Evolutionary conservation across 1,140 invertebrate species (phyloP), one percentile per base, ranked within the genome.

Genomic region (Euschistus heros): DNA sequence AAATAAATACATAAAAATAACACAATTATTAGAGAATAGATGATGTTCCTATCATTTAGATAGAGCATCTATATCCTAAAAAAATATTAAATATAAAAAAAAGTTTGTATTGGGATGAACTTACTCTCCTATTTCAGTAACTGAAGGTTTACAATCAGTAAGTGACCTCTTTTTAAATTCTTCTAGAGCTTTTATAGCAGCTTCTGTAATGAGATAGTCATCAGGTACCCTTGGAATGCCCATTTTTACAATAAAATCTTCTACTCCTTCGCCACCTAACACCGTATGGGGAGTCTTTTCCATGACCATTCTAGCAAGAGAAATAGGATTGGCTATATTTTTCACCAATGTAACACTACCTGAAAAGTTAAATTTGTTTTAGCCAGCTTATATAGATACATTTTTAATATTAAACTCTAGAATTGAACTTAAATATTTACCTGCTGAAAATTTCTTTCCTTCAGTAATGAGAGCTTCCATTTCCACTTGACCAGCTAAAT

Each of bases 391-490:
- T 17, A n/a, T 50, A 3, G 14, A 6, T 4, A 50, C 10, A 50
- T 8, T 18, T 6, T 50, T 50, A 50, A 10, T 50, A 50, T 6
- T 50, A 50, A 50, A 50, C 10, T 5, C n/a, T n/a, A 18, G 10
- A 2, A 5, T 6, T 4, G 5, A 18, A 50, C 20, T 18, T 30
- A 30, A 59, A 33, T 4, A 61, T 20, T 18, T 80, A 61, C 83
- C 84, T 44, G 79, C 80, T 55, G 77, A 73, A 44, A 85, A 70
- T 30, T 78, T 73, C 2, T 69, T 74, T 0, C 89, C 89, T 69
- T 87, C 80, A 81, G 89, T 87, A 18, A 91, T 80, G 59, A 85
- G 81, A 1, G 89, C 87, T 75, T 91, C 88, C 83, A 89, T 84
- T 76, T 89, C 86, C 0, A 90, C 82, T 59, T 82, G 75, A 14